Percentiles rank a stretch among this genome's conserved stretches.
Conservation (phyloP, 1,140 invertebrate genomes). For the Neotoxoptera formosana region DNA sequence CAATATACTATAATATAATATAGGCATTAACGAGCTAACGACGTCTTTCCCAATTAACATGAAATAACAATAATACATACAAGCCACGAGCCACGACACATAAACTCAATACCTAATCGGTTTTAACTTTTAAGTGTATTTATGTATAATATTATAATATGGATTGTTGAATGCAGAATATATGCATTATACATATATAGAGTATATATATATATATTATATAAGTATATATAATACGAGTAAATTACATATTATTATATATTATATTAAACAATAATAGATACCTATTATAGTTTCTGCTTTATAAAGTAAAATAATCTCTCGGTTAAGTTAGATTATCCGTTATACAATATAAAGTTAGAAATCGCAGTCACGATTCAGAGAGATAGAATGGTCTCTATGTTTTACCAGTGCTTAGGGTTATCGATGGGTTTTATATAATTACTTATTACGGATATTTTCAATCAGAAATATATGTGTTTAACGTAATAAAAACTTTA, state of each 20-base stretch:
- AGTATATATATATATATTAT: too few relatives aligned
- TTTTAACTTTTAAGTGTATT: not conserved
- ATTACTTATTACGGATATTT: not conserved
- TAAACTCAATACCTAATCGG: not conserved
- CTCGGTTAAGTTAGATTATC: not conserved
- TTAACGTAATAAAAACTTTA: not conserved
- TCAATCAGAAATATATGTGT: too few relatives aligned
- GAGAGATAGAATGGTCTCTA: not conserved
- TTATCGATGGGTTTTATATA: not conserved
- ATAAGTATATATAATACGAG: not conserved
- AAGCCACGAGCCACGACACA: not conserved
- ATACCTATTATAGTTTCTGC: not conserved
- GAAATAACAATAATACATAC: slow-evolving; percentile 3
- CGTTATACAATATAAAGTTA: not conserved
- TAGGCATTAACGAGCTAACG: not conserved
- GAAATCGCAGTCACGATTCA: not conserved
- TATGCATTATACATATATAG: not conserved
- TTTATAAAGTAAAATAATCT: not conserved
- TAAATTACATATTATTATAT: too few relatives aligned
- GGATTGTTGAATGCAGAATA: not conserved
- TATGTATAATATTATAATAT: not conserved
- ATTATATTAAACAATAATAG: not conserved
- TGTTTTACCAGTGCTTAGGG: not conserved
- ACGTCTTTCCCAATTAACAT: not conserved
- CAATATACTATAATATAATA: slow-evolving; percentile 6